Conservation (phyloP, 2,797 vertebrate genomes). For the Coracias cyanogaster region DNA sequence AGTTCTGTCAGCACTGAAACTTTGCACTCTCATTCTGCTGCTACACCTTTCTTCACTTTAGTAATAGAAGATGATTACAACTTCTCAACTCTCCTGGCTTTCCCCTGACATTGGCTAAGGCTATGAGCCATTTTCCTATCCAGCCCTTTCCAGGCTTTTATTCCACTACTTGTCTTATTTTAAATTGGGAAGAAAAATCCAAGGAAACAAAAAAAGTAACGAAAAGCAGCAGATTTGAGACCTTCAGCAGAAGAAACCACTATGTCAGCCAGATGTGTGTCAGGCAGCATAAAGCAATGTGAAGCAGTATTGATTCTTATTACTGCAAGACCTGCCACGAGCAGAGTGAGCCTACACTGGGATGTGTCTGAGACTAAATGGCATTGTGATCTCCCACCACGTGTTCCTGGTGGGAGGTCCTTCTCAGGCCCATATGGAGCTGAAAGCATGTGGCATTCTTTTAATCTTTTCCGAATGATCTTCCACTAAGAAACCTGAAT, state of each 20-base stretch:
- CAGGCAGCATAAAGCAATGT: neutral
- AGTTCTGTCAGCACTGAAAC: neutral
- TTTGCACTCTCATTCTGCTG: neutral
- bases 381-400: neutral
- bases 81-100: neutral
- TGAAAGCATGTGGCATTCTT: neutral
- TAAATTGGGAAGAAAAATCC: neutral
- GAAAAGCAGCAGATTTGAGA: neutral
- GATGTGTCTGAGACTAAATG: neutral
- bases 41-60: neutral
- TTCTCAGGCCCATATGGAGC: neutral
- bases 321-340: neutral
- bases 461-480: neutral
- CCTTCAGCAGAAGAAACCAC: neutral
- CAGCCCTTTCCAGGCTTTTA: neutral
- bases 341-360: neutral
- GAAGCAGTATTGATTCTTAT: neutral
- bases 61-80: neutral
- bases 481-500: neutral
- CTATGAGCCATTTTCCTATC: rapidly evolving
- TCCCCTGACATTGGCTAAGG: neutral
- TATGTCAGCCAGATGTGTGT: rapidly evolving
- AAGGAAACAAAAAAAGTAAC: neutral
- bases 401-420: neutral
- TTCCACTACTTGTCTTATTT: neutral